Evolutionary conservation across 2,797 vertebrate species (phyloP), one percentile per base, ranked within the genome.

Genomic region (Ciconia nigra): DNA sequence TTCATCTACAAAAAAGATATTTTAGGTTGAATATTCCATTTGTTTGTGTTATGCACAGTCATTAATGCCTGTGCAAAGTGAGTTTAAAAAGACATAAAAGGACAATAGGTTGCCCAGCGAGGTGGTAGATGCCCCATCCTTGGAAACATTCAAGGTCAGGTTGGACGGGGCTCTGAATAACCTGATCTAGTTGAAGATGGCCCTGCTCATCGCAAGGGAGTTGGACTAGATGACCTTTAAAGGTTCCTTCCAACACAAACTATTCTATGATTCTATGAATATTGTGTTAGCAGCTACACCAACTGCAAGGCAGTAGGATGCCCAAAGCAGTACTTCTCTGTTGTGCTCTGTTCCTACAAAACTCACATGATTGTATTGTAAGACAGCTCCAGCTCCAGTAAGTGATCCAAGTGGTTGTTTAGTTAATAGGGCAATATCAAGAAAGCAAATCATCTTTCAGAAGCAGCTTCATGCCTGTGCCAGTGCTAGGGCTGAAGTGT

Each of bases 151-250:
- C 7, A 67, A 55, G 16, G 29, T 19, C 35, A 81, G 28, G 10
- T 14, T 62, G 28, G 20, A 74, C 0, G 0, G 7, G 26, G 4
- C 22, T 86, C 22, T 55, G 10, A 51, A 33, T 16, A 81, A n/a
- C 37, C 28, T 80, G 11, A 26, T 44, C 35, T 22, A 26, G 33
- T 55, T 49, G 47, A 54, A 57, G 66, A 26, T 35, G 37, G 25
- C 20, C 35, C n/a, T 47, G 9, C 7, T 58, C 3, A 15, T 10
- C 28, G 41, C 13, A 28, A 11, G 5, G 10, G 4, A 0, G 3
- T 28, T 59, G 17, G 9, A 41, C 31, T 33, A 33, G 8, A 21
- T 59, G 39, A 59, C 26, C 7, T 71, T 59, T 47, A 59, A 77
- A 35, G 13, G 9, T 65, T 9, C 29, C 8, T 89, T 80, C 55